Percentiles rank a stretch among this genome's conserved stretches.
Conservation (phyloP, 2,113 vertebrate genomes). For the Gallinago paraguaiae region DNA sequence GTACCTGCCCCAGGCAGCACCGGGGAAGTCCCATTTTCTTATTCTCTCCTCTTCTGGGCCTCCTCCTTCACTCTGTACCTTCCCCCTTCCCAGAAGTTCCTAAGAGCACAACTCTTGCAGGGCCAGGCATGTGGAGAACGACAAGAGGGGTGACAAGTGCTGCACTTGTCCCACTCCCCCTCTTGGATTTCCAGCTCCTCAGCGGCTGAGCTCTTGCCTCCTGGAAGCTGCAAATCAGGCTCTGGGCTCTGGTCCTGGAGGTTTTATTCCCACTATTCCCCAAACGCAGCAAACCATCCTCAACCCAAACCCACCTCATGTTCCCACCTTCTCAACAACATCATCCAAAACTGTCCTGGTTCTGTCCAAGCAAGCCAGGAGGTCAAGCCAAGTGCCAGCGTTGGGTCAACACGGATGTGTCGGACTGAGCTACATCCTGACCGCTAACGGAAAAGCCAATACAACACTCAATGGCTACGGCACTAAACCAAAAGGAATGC, state of each 20-base stretch:
- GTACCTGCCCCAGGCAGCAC: neutral
- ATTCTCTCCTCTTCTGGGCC: neutral
- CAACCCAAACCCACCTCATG: neutral
- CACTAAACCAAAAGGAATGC: neutral
- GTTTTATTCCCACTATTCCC: neutral
- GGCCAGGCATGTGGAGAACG: neutral
- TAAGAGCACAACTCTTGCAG: neutral
- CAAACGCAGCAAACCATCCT: neutral
- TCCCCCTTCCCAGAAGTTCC: fast-evolving
- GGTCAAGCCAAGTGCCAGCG: fast-evolving
- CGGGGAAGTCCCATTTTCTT: neutral
- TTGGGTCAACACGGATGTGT: neutral
- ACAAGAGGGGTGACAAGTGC: neutral
- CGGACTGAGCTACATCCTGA: neutral
- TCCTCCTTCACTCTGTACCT: neutral
- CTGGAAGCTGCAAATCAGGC: neutral
- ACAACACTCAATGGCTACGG: neutral
- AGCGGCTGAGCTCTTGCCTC: neutral
- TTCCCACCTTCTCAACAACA: neutral
- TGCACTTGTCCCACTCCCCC: fast-evolving
- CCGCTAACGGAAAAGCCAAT: fast-evolving
- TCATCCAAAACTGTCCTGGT: neutral
- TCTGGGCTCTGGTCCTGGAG: neutral
- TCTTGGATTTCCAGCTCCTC: neutral
- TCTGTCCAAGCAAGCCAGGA: fast-evolving